Base-by-base conservation (phyloP, 2,797 vertebrate genomes). In the Trachurus trachurus region DNA sequence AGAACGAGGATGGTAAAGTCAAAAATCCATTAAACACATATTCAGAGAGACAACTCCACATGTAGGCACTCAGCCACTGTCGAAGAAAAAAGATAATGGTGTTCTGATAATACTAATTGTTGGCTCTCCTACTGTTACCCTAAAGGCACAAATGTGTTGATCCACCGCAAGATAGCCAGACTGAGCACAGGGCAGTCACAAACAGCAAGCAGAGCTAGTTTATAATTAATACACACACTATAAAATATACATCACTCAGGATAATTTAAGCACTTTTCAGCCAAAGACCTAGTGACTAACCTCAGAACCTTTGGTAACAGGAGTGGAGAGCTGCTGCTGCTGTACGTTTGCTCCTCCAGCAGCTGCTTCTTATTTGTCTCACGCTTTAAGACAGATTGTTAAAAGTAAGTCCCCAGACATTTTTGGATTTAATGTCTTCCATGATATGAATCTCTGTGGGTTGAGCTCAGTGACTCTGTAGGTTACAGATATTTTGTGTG, bases 191-290 rank as follows among this genome's bases (percentile, higher is more conserved):
- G 83, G 89, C 76, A n/a, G 77, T 78, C 78, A 83, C 75, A 86
- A 86, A 82, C 78, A 79, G 78, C 80, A 83, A 80, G 73, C 66
- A 77, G 82, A 84, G 80, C 83, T 87, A 67, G 74, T 88, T 90
- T 86, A 93, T 93, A 93, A 93, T 92, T 93, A 93, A 93, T 92
- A 90, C 60, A 79, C 76, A 85, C 84, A 71, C 50, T 80, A 88
- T 94, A 77, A 94, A 93, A 92, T 90, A 91, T 93, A 83, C 87
- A 94, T 85, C 69, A 81, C 68, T 86, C 83, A 61, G 74, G 75
- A 88, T 89, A 93, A 91, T 88, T 91, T 85, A 89, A 85, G 78
- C 73, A 74, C 87, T 82, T 89, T 84, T 85, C 52, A 60, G 70
- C 70, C 64, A 74, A 82, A 82, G 87, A 89, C 79, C 29, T 67